Percentiles rank a stretch among this genome's conserved stretches.
phyloP scores from a whole-genome alignment of 1,140 invertebrate species.

The Globodera rostochiensis region DNA sequence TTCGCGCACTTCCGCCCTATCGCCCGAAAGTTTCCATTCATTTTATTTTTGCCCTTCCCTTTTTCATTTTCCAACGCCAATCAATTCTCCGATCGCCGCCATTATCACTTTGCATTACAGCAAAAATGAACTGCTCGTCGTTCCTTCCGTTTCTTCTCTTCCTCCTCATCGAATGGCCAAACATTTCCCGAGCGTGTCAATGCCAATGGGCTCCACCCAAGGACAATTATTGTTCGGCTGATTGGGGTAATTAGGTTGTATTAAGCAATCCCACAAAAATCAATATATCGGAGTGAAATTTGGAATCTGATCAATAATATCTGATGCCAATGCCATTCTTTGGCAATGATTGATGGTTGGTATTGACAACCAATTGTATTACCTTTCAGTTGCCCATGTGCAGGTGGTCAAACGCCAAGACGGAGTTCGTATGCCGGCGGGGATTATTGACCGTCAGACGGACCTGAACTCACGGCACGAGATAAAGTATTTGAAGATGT shows the following conservation, averaged over 20 bases:
- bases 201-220: conserved; percentile 18
- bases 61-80: neutral
- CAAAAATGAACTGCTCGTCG: neutral
- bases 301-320: no score
- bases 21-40: neutral
- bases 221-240: conserved; percentile 18
- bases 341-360: no score
- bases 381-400: conserved; percentile 28
- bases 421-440: conserved; percentile 24
- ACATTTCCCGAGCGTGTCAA: neutral
- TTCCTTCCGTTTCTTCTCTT: neutral
- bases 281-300: no score
- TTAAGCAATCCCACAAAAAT: neutral
- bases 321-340: no score
- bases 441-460: conserved; percentile 27
- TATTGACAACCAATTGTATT: neutral
- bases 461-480: conserved; percentile 20
- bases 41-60: neutral
- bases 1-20: neutral
- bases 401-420: conserved; percentile 21
- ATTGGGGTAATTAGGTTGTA: conserved; percentile 15
- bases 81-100: neutral
- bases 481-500: conserved; percentile 26
- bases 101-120: neutral
- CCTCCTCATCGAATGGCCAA: neutral